Evolutionary conservation across 1,140 invertebrate genomes (phyloP).

Genomic region (Bombus waltoni): DNA sequence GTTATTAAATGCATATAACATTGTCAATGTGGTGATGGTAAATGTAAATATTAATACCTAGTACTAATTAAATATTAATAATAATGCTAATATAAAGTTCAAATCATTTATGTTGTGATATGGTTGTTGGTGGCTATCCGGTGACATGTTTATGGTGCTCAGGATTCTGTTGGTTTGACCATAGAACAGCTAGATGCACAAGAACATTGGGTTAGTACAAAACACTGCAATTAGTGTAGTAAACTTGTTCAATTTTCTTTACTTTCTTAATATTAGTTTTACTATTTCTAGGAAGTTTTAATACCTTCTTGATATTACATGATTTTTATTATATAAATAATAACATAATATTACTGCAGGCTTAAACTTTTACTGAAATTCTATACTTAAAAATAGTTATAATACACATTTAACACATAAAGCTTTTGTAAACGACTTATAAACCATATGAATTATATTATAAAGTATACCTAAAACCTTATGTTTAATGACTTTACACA

Average conservation of each 20-base stretch:
- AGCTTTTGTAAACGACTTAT: neutral
- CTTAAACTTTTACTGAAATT: constrained; percentile 39
- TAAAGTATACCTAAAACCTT: neutral
- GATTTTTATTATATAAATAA: neutral
- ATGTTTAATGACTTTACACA: neutral
- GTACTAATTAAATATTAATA: constrained; percentile 29
- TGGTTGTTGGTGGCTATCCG: constrained; percentile 70
- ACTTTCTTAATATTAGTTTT: neutral
- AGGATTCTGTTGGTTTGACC: constrained; percentile 81
- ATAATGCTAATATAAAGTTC: constrained; percentile 45
- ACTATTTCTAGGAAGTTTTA: neutral
- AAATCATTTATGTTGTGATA: constrained; percentile 61
- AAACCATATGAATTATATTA: neutral
- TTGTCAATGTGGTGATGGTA: constrained; percentile 60
- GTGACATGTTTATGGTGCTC: constrained; percentile 71
- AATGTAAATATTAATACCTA: constrained; percentile 45
- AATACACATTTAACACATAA: neutral
- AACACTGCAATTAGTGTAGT: constrained; percentile 37
- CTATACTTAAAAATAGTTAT: neutral
- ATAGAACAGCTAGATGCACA: constrained; percentile 80
- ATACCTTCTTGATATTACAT: neutral
- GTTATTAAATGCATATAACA: constrained; percentile 41
- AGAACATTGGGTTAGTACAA: constrained; percentile 81
- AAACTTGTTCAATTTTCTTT: neutral
- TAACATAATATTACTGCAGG: neutral